These are phyloP conservation scores for Apamea crenata DNA, from an alignment of 2,888 invertebrate species.

Conservation along the genomic window DNA sequence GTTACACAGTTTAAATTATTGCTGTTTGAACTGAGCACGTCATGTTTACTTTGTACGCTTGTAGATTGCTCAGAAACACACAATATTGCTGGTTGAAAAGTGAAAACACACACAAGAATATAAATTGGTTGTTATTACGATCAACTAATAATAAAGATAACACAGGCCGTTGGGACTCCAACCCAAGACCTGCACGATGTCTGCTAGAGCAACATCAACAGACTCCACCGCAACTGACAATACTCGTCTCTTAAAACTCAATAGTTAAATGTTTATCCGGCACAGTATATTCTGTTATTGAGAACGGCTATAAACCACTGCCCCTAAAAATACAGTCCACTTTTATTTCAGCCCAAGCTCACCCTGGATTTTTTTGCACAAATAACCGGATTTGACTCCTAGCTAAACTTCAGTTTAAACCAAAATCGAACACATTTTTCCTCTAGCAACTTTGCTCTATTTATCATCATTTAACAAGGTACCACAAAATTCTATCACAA, in stretches of 20 bases:
- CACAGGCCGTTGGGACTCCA: background rate
- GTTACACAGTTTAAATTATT: conserved; percentile 27
- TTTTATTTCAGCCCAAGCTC: background rate
- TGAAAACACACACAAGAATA: background rate
- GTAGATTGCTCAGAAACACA: background rate
- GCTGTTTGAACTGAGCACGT: background rate
- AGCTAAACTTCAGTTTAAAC: background rate
- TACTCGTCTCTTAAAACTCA: background rate
- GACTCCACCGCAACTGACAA: background rate
- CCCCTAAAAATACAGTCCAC: background rate
- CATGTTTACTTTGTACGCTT: background rate
- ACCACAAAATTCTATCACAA: background rate
- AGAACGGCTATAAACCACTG: background rate
- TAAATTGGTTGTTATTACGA: background rate
- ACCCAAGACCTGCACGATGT: background rate
- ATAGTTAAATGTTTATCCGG: background rate
- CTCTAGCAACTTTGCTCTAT: too few species aligned
- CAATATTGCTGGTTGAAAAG: background rate
- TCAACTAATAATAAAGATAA: background rate
- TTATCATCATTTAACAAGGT: too few species aligned
- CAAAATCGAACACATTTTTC: background rate
- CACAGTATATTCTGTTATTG: background rate
- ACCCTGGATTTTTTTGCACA: background rate
- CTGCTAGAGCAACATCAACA: background rate
- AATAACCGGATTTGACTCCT: background rate